Base-by-base conservation (phyloP, 2,888 invertebrate species). In the Elysia crispata region DNA sequence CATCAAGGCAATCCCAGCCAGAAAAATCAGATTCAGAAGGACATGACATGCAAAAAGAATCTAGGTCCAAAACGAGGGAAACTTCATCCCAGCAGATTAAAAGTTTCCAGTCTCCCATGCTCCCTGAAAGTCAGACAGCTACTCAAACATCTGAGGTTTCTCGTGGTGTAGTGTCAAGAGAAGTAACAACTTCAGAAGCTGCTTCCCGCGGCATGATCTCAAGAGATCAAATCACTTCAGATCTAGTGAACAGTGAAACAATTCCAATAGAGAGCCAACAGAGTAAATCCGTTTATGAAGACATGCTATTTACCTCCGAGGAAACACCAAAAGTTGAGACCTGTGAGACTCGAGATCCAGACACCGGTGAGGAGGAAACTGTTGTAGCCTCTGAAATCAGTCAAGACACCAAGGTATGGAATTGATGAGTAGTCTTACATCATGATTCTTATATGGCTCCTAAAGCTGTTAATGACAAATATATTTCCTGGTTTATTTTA, bases 251-350 rank as follows among this genome's bases (percentile, higher is more conserved):
- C 57, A 74, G 60, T 50, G 76, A 76, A 28, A 66, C 54, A 28
- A n/a, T 77, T 20, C 31, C n/a, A 20, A n/a, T 33, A 1, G 69
- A 77, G 31, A 57, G 69, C 31, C 31, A 69, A 1, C 20, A 49
- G 25, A 25, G 31, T 54, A 50, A 41, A n/a, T 69, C n/a, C 11
- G 15, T 69, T 30, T 69, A 54, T 33, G 69, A 77, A 18, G 77
- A 69, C 77, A 57, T 57, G 13, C 50, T 67, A 8, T 66, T 67
- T n/a, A 20, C n/a, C n/a, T 67, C 77, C 50, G 33, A 77, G 31
- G 54, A 77, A 8, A 77, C n/a, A 1, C 50, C 57, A 18, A 25
- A 50, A 33, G 31, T 69, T 30, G 33, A 30, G 33, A 41, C 31
- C 11, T 41, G 41, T 41, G 41, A 41, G 41, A 41, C 41, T 11